Percentiles rank a stretch among this genome's conserved stretches.
Conservation (phyloP, 2,113 vertebrate species). For the Zapus hudsonius region DNA sequence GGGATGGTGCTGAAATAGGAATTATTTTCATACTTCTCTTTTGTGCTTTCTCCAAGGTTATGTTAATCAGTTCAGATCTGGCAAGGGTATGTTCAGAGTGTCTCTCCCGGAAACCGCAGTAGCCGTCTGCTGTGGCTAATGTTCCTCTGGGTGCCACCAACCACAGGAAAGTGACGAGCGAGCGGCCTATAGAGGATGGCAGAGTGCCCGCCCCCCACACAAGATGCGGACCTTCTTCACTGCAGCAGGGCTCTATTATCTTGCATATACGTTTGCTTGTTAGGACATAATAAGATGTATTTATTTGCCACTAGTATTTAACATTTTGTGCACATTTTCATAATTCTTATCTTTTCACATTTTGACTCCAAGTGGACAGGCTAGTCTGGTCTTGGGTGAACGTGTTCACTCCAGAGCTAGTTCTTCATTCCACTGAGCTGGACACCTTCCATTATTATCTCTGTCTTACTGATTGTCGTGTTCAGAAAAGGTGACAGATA, state of each 20-base stretch:
- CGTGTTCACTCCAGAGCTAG: slow-evolving; percentile 74
- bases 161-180: not conserved
- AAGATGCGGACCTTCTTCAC: slow-evolving; percentile 61
- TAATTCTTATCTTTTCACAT: slow-evolving; percentile 67
- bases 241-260: slow-evolving; percentile 76
- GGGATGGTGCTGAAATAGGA: slow-evolving; percentile 82
- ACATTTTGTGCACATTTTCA: slow-evolving; percentile 84
- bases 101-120: slow-evolving; percentile 78
- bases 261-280: slow-evolving; percentile 80
- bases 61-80: slow-evolving; percentile 84
- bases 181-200: slow-evolving; percentile 43
- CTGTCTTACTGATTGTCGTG: not conserved
- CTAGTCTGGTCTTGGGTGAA: slow-evolving; percentile 72
- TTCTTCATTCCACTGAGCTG: slow-evolving; percentile 69
- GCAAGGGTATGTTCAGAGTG: slow-evolving; percentile 81
- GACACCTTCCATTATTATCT: slow-evolving; percentile 58
- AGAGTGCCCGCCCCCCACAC: slow-evolving; percentile 6
- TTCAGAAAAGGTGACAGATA: slow-evolving; percentile 16
- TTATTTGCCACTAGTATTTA: slow-evolving; percentile 86
- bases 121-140: slow-evolving; percentile 77
- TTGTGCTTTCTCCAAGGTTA: slow-evolving; percentile 83
- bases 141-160: slow-evolving; percentile 71
- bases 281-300: slow-evolving; percentile 82
- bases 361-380: slow-evolving; percentile 69
- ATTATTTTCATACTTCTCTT: slow-evolving; percentile 82